These are phyloP conservation scores for Hypercompe scribonia DNA, from an alignment of 2,888 invertebrate species.

Conservation along the genomic window DNA sequence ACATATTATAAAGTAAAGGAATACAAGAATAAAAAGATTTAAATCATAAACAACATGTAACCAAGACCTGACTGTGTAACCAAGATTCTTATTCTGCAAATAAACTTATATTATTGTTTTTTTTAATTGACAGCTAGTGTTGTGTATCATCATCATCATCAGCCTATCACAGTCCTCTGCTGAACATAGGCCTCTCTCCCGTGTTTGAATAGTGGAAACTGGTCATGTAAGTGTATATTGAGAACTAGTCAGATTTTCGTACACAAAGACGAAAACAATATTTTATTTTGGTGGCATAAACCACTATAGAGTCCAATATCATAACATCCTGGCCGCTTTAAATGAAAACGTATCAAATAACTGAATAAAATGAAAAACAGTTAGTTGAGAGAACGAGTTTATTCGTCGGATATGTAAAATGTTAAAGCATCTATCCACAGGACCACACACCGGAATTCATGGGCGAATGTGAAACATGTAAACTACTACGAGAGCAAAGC, in stretches of 20 bases:
- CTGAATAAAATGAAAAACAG: conserved; percentile 75
- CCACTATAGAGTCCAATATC: conserved; percentile 46
- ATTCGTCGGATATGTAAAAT: conserved; percentile 84
- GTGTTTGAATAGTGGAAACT: neutral
- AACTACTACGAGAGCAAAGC: conserved; percentile 77
- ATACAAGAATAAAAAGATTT: too few relatives aligned
- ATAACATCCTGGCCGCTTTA: conserved; percentile 57
- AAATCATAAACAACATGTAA: too few relatives aligned
- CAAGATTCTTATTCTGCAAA: too few relatives aligned
- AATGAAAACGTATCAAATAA: conserved; percentile 79
- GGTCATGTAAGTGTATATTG: neutral
- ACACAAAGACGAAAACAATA: neutral
- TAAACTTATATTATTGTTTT: too few relatives aligned
- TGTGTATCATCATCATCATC: neutral
- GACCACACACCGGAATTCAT: conserved; percentile 80
- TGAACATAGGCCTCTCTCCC: too few relatives aligned
- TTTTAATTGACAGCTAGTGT: conserved; percentile 17
- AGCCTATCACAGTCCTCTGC: too few relatives aligned
- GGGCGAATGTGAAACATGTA: conserved; percentile 74
- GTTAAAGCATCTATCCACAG: conserved; percentile 81
- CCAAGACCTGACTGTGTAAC: too few relatives aligned
- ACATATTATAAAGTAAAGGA: too few relatives aligned
- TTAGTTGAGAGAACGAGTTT: conserved; percentile 75
- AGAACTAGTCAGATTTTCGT: neutral
- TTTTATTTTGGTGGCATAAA: neutral